Conservation (phyloP, 2,888 invertebrate genomes). For the Stratiomys singularior region DNA sequence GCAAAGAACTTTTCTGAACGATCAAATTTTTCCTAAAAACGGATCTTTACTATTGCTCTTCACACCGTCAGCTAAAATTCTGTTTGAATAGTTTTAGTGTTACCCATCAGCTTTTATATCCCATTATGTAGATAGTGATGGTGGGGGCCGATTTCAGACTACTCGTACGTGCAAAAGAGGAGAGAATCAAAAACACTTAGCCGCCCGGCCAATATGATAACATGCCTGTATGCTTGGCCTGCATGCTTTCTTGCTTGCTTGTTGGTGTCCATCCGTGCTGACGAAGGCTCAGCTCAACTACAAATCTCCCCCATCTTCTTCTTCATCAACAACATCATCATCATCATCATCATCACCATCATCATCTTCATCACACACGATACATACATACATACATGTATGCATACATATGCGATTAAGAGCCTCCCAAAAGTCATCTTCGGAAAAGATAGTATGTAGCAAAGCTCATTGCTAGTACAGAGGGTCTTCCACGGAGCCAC, state of each 20-base stretch:
- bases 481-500: neutral
- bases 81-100: slow-evolving; percentile 62
- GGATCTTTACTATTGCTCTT: slow-evolving; percentile 37
- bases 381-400: no score
- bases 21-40: neutral
- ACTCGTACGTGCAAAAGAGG: slow-evolving; percentile 46
- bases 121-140: slow-evolving; percentile 49
- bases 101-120: slow-evolving; percentile 61
- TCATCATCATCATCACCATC: slow-evolving; percentile 1
- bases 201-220: slow-evolving; percentile 15
- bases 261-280: neutral
- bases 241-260: no score
- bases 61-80: slow-evolving; percentile 59
- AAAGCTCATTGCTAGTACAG: neutral
- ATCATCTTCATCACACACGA: neutral
- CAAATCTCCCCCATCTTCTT: slow-evolving; percentile 28
- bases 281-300: neutral
- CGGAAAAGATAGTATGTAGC: slow-evolving; percentile 29
- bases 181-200: slow-evolving; percentile 46
- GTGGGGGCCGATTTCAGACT: slow-evolving; percentile 42
- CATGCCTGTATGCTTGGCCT: neutral
- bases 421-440: slow-evolving; percentile 44
- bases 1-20: neutral
- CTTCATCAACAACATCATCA: slow-evolving; percentile 7
- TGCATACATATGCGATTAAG: slow-evolving; percentile 20